Evolutionary conservation across 2,888 invertebrate genomes (phyloP), one percentile per base, ranked within the genome.

Genomic region (Brachyptera risi): DNA sequence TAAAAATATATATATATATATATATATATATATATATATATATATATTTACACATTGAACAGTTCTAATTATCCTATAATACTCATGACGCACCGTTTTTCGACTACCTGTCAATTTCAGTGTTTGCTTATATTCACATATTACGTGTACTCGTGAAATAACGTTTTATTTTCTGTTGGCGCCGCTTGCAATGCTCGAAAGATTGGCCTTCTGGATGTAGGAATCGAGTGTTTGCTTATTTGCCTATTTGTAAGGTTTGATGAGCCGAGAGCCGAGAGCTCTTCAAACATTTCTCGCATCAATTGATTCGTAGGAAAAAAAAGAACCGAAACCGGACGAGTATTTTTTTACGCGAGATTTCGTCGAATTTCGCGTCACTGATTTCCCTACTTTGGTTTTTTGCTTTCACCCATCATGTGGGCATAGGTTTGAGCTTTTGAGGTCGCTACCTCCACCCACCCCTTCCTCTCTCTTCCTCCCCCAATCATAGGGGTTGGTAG

Each of bases 321-420:
- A 31, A 44, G 21, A 44, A 44, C 21, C 44, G 11, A 15, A 21
- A 44, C 44, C 21, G 44, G 21, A 44, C 21, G 31, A 31, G 7
- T 31, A 7, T 31, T 44, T 44, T 44, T 40, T 44, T 19, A 17
- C 19, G 17, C 17, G 40, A 17, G 40, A 44, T 44, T 21, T 11
- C 44, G 44, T 15, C 15, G 44, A 44, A 44, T 4, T 19, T 5
- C 44, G 44, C 44, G 44, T 44, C 19, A 21, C 44, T 44, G 44
- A 44, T 44, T 44, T 44, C 21, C 44, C 44, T 44, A 44, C 44
- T 44, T 44, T 44, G 44, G 44, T 19, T 44, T 44, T 44, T 44
- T 44, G 44, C 44, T 21, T 44, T 44, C 21, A 44, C 17, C 44
- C 31, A 31, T 31, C 31, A 31, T 44, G 44, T 44, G 44, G 44